Evolutionary conservation across 2,113 vertebrate genomes (phyloP).

Genomic region (Hippopotamus amphibius): DNA sequence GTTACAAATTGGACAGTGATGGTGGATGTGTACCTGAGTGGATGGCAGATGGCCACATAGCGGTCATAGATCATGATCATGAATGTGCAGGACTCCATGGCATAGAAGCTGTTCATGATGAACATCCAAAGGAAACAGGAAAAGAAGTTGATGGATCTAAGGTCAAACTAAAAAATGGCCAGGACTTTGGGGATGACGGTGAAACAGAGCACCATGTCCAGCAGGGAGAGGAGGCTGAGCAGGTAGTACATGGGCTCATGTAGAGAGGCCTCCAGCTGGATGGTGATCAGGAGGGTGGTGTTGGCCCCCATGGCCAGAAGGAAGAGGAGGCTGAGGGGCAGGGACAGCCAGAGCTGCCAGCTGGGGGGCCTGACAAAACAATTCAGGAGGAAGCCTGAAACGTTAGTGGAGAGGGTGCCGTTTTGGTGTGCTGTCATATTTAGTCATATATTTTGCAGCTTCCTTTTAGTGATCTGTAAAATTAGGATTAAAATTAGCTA

Average conservation of each 20-base stretch:
- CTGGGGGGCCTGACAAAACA: constrained; percentile 58
- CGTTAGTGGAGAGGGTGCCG: neutral
- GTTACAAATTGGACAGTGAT: neutral
- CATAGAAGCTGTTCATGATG: constrained; percentile 10
- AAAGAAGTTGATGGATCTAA: constrained; percentile 14
- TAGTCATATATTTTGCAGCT: neutral
- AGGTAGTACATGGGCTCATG: neutral
- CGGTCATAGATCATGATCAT: constrained; percentile 34
- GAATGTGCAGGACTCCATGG: constrained; percentile 53
- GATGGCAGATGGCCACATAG: constrained; percentile 31
- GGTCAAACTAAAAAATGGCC: constrained; percentile 42
- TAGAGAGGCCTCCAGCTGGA: neutral
- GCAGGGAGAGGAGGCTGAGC: constrained; percentile 27
- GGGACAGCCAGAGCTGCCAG: constrained; percentile 38
- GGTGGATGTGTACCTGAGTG: neutral
- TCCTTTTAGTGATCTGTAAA: constrained; percentile 54
- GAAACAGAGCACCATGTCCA: constrained; percentile 46
- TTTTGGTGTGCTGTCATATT: neutral
- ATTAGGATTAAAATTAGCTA: constrained; percentile 9
- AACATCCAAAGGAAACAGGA: constrained; percentile 38
- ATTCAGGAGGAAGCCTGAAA: constrained; percentile 69
- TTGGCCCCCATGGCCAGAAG: no score
- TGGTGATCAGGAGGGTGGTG: no score
- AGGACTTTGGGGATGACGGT: constrained; percentile 14
- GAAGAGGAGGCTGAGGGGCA: no score